These are phyloP conservation scores for Calcarius lapponicus DNA, from an alignment of 2,797 vertebrate genomes.

Conservation along the genomic window DNA sequence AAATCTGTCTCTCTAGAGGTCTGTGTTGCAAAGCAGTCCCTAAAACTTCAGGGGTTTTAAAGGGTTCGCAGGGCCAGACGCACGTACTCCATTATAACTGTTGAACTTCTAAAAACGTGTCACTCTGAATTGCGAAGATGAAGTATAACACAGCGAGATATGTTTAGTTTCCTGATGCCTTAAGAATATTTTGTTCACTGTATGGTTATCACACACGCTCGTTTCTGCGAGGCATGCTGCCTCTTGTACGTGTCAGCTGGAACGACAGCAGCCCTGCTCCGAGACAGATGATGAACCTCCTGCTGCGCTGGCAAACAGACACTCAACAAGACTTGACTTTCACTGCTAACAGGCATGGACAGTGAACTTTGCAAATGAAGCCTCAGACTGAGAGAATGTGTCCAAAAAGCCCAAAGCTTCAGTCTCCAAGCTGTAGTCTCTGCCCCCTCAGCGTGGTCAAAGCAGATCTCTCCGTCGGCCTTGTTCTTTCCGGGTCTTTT, in stretches of 20 bases:
- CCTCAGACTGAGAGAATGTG: constrained; percentile 18
- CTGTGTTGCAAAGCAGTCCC: background rate
- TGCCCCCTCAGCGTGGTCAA: background rate
- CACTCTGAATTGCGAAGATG: constrained; percentile 61
- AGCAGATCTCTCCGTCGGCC: background rate
- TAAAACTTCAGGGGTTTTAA: background rate
- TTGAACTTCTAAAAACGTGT: constrained; percentile 56
- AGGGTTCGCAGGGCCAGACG: constrained; percentile 13
- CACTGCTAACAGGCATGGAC: constrained; percentile 69
- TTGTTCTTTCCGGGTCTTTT: background rate
- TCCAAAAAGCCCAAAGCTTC: constrained; percentile 56
- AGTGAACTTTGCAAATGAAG: constrained; percentile 57
- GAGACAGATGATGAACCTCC: constrained; percentile 61
- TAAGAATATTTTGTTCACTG: constrained; percentile 59
- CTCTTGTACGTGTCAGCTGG: constrained; percentile 62
- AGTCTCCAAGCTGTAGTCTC: background rate
- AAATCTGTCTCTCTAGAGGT: background rate
- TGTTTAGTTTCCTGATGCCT: constrained; percentile 52
- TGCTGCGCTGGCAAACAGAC: constrained; percentile 53
- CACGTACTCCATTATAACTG: background rate
- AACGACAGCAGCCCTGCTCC: constrained; percentile 51
- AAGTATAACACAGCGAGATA: constrained; percentile 42
- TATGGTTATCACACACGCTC: constrained; percentile 64
- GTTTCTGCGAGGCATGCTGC: constrained; percentile 68
- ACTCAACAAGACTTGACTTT: constrained; percentile 72